These are phyloP conservation scores for Elanus axillaris DNA, from an alignment of 2,113 vertebrate genomes.

Conservation along the genomic window DNA sequence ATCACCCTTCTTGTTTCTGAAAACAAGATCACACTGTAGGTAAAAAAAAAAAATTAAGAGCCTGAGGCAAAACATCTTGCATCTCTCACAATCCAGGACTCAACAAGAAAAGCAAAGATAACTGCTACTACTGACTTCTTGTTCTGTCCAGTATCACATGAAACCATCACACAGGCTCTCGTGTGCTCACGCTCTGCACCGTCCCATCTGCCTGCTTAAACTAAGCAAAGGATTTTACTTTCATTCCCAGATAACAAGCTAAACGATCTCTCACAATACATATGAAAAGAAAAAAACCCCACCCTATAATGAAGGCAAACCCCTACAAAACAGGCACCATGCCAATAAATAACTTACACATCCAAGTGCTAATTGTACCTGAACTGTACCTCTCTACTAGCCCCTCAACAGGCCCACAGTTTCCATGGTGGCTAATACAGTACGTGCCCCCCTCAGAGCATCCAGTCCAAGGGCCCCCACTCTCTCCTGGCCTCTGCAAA, in stretches of 20 bases:
- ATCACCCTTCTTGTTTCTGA: neutral
- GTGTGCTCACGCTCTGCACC: neutral
- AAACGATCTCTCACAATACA: neutral
- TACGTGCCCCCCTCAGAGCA: neutral
- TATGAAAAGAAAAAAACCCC: neutral
- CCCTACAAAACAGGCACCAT: neutral
- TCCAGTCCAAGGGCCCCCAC: neutral
- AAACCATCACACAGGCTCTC: neutral
- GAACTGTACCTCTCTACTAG: neutral
- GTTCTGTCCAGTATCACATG: too few relatives aligned
- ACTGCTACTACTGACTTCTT: neutral
- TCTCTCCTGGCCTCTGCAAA: neutral
- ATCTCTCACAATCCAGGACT: neutral
- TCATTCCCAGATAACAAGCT: neutral
- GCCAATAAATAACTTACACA: neutral
- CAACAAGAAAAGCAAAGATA: neutral
- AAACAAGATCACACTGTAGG: neutral
- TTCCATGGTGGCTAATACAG: neutral
- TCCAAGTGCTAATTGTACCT: neutral
- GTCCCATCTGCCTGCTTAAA: neutral
- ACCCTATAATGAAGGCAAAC: neutral
- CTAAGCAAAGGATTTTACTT: neutral
- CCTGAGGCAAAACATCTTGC: neutral
- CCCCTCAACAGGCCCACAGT: neutral
- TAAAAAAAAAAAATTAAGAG: neutral